Percentiles rank a stretch among this genome's conserved stretches.
phyloP scores from a whole-genome alignment of 2,113 vertebrate genomes.

The Pionites leucogaster region DNA sequence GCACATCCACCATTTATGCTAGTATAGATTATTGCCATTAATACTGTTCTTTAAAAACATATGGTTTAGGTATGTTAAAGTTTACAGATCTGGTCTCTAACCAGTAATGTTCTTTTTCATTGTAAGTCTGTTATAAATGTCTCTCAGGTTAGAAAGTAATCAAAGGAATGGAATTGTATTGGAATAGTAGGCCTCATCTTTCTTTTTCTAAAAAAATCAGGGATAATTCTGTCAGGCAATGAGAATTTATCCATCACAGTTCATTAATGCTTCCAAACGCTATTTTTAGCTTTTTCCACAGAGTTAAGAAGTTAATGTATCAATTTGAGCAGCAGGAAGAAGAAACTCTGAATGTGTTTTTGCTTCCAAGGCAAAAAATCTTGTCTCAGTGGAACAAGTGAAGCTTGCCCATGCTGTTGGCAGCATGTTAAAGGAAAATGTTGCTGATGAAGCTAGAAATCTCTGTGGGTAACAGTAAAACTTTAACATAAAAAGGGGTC shows the following conservation, averaged over 20 bases:
- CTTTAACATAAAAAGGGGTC: neutral
- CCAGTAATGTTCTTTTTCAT: neutral
- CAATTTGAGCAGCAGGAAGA: neutral
- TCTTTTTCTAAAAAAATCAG: neutral
- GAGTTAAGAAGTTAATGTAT: neutral
- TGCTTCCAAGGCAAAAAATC: slow-evolving; percentile 20
- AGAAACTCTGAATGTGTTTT: neutral
- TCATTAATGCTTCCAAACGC: neutral
- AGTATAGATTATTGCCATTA: neutral
- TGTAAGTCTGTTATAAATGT: neutral
- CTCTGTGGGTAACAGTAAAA: neutral
- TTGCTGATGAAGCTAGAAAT: neutral
- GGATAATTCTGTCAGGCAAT: neutral
- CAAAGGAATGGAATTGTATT: neutral
- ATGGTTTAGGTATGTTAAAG: neutral
- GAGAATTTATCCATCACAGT: neutral
- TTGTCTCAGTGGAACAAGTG: neutral
- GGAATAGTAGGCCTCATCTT: neutral
- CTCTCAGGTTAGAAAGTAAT: neutral
- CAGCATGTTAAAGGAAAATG: slow-evolving; percentile 19
- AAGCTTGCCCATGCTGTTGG: neutral
- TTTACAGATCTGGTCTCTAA: neutral
- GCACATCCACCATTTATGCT: neutral
- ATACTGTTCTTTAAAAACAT: neutral
- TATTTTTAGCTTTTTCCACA: slow-evolving; percentile 23